Evolutionary conservation across 1,140 invertebrate genomes (phyloP).

Genomic region (Halyomorpha halys): DNA sequence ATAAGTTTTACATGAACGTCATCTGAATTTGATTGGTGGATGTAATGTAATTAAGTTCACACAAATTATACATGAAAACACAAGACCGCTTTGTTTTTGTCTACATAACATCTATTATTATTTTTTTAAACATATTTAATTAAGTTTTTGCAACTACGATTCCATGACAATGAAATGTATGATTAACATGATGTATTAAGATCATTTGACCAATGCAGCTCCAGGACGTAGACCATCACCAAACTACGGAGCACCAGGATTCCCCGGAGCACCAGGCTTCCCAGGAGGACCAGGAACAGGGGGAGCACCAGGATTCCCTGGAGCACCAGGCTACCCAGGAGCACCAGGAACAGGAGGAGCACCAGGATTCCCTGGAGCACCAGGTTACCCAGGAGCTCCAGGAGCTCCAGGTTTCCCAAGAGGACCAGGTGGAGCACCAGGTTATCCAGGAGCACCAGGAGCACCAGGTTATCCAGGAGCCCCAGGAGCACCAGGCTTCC

Average conservation of each 20-base stretch:
- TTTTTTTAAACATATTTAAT: no score
- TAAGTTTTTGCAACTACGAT: no score
- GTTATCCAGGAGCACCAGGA: conserved; percentile 19
- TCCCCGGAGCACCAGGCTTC: neutral
- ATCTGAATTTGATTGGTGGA: no score
- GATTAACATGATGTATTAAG: no score
- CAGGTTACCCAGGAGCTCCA: neutral
- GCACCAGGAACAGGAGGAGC: conserved; percentile 15
- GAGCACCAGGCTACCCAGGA: conserved; percentile 18
- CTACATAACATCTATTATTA: no score
- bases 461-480: conserved; percentile 3
- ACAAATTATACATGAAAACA: no score
- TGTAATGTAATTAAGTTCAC: no score
- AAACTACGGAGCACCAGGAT: neutral
- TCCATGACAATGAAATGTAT: no score
- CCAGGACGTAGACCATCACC: neutral
- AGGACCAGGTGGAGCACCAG: conserved; percentile 7
- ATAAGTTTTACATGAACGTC: no score
- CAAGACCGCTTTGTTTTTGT: no score
- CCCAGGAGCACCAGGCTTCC: conserved; percentile 6
- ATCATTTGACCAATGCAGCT: no score
- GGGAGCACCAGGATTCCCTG: conserved; percentile 17
- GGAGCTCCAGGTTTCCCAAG: conserved; percentile 1
- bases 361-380: neutral
- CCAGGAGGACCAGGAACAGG: conserved; percentile 16